phyloP scores from a whole-genome alignment of 2,113 vertebrate species.

The Elaphurus davidianus region DNA sequence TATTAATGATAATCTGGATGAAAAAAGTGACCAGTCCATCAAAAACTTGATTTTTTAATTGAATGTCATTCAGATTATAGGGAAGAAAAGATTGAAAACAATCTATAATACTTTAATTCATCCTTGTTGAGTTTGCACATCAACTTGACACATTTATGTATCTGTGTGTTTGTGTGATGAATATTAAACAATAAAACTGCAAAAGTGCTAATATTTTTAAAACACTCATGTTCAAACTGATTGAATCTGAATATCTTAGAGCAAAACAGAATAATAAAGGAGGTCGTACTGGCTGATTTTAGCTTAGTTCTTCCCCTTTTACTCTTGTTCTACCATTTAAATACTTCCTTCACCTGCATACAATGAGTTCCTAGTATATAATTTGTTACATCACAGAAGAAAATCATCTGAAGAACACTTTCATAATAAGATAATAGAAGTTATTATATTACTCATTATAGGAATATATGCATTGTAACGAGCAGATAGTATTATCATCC shows the following conservation, averaged over 20 bases:
- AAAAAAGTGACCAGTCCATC: background rate
- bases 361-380: background rate
- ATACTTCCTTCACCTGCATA: background rate
- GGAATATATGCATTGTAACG: background rate
- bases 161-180: background rate
- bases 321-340: background rate
- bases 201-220: background rate
- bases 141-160: background rate
- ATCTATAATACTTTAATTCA: background rate
- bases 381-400: background rate
- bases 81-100: background rate
- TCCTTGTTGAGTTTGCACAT: background rate
- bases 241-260: background rate
- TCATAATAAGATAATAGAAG: background rate
- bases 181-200: background rate
- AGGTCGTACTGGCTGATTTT: background rate
- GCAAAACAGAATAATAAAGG: background rate
- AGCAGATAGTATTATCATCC: background rate
- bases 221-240: background rate
- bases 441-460: background rate
- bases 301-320: background rate
- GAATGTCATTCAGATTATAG: background rate
- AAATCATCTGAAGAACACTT: background rate
- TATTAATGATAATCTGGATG: background rate
- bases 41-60: background rate